These are phyloP conservation scores for Mormyrus iriodes DNA, from an alignment of 2,113 vertebrate species.

Conservation along the genomic window DNA sequence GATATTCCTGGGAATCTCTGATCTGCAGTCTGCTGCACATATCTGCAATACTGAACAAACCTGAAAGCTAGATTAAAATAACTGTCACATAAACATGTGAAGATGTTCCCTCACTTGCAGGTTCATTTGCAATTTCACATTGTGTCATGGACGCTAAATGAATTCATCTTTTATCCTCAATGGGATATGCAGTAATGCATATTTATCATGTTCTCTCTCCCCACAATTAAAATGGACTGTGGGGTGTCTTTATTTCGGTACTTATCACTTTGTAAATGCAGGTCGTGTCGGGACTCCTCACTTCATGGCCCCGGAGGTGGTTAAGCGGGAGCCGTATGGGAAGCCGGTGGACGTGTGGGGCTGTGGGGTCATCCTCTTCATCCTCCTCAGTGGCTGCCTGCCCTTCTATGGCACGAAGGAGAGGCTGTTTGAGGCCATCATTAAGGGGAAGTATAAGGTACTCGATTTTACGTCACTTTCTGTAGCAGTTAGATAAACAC, in stretches of 20 bases:
- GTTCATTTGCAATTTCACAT: neutral
- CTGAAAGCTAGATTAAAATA: neutral
- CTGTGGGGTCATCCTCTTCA: conserved; percentile 97
- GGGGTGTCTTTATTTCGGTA: neutral
- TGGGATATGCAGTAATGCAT: neutral
- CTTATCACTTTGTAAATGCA: conserved; percentile 38
- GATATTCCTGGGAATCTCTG: neutral
- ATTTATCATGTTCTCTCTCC: neutral
- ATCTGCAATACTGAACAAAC: neutral
- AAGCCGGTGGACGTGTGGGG: conserved; percentile 99
- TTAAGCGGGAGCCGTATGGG: conserved; percentile 95
- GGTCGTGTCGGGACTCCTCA: conserved; percentile 96
- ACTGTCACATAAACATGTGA: neutral
- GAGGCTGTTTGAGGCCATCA: conserved; percentile 95
- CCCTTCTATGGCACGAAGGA: conserved; percentile 99
- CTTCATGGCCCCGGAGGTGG: conserved; percentile 98
- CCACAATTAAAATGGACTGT: neutral
- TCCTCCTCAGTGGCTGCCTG: conserved; percentile 92
- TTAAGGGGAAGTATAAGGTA: conserved; percentile 99
- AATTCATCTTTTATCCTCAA: neutral
- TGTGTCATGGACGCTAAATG: neutral
- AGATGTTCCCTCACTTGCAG: neutral
- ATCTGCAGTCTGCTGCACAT: neutral
- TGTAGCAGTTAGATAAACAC: neutral
- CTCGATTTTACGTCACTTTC: neutral